Base-by-base conservation (phyloP, 2,888 invertebrate species). In the Drosophila paranaensis region DNA sequence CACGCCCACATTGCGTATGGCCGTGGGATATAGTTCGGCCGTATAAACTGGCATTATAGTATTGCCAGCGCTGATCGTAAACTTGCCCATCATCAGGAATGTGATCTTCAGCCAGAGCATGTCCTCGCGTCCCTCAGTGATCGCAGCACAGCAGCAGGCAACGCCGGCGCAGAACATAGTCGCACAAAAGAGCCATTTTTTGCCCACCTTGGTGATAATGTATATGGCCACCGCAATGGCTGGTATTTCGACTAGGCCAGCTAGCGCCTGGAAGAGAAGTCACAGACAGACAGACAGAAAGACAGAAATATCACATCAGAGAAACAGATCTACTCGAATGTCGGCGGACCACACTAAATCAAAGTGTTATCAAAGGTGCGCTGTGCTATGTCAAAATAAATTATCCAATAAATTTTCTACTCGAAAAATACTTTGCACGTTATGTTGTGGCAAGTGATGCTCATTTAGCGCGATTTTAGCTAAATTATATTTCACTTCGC, bases 51-150 rank as follows among this genome's bases (percentile, higher is more conserved):
- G 97, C 93, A 96, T 94, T 83, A 96, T 95, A 89, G 96, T 96
- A 87, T 97, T 97, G 25, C 96, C 95, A 0, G 96, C 95, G 45
- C 96, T 96, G 60, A 97, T 96, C 33, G 96, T 95, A 85, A 97
- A 96, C 93, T 97, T 96, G 88, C 96, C 96, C 70, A 96, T 94
- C 96, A 97, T 96, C 50, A 96, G 94, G 79, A 96, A 94, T n/a
- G 95, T 94, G 46, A 96, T 95, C 92, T 95, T 95, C 53, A 95
- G 90, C 96, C 96, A 96, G 53, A 95, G 94, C 30, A 95, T 92
- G 78, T 93, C 93, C 4, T 94, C 93, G 66, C 94, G 92, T 50
- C 92, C 92, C 61, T 94, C 93, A 20, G 94, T 93, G 42, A 95
- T 81, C 66, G 94, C 93, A 77, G 94, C 95, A 54, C 94, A 94